Evolutionary conservation across 2,797 vertebrate genomes (phyloP).

Genomic region (Corythornis leucogaster): DNA sequence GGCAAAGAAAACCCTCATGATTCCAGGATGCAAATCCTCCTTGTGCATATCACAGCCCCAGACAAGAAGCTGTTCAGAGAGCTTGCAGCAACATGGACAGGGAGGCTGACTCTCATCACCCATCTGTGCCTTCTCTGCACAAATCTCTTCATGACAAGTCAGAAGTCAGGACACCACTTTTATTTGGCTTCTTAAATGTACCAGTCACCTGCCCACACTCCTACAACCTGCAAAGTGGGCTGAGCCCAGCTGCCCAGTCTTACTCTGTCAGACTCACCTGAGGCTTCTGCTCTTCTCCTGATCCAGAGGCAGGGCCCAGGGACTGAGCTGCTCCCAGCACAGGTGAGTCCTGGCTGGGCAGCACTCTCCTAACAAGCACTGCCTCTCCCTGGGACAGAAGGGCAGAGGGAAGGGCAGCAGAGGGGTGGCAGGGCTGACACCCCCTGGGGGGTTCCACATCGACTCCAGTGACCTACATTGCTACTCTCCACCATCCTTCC

Average conservation of each 20-base stretch:
- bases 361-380: not conserved
- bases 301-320: not conserved
- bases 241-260: not conserved
- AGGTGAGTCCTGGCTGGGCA: not conserved
- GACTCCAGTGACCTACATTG: slow-evolving; percentile 48
- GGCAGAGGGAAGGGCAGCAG: not conserved
- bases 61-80: not conserved
- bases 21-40: not conserved
- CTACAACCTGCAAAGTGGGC: not conserved
- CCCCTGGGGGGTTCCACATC: slow-evolving; percentile 27
- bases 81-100: not conserved
- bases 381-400: not conserved
- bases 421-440: slow-evolving; percentile 9
- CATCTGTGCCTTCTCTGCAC: not conserved
- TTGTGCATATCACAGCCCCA: not conserved
- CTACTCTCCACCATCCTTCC: not conserved
- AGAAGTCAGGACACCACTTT: not conserved
- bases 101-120: not conserved
- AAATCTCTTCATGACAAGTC: not conserved
- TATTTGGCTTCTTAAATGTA: not conserved
- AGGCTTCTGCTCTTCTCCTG: not conserved
- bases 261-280: not conserved
- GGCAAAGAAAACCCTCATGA: not conserved
- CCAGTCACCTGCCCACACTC: not conserved
- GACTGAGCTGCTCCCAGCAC: not conserved